Evolutionary conservation across 2,797 vertebrate species (phyloP), one percentile per base, ranked within the genome.

Genomic region (Rhinella marina): DNA sequence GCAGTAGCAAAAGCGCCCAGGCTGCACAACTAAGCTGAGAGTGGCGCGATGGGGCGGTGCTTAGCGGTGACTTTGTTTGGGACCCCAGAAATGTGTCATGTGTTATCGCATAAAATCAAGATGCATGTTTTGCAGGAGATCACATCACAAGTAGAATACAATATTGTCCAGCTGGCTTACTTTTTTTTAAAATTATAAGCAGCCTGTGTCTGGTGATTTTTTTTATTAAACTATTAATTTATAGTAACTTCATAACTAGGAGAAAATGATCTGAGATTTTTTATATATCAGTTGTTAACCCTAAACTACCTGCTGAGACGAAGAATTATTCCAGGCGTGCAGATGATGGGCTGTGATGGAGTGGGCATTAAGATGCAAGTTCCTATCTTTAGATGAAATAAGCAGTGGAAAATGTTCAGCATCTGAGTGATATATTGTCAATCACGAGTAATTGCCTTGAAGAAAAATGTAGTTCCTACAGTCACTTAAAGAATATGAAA

Each of bases 371-470:
- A 59, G 82, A 72, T 73, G 82, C 66, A 84, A 56, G 82, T 23
- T 84, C 17, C 82, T 84, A 84, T 84, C 82, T 84, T 84, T 84
- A 84, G 82, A 84, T 10, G 59, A 54, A 84, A 84, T 73, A 27
- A 84, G 68, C 82, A 73, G 52, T 84, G 14, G 52, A 41, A 16
- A 83, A 61, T 73, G 29, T 73, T 73, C 82, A 84, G 82, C 56
- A 72, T 57, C 68, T 73, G 82, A 84, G 52, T 84, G 82, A 84
- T 73, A 84, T 70, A 41, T 59, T 84, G 82, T 84, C 82, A 84
- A 84, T 84, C 82, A 73, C 17, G 11, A 56, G 21, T 84, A 73
- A 84, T 73, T 73, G 52, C 68, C 17, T 84, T 73, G 59, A 73
- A 84, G 66, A 41, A 84, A 84, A 83, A 70, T 84, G 68, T 84